Base-by-base conservation (phyloP, 1,140 invertebrate species). In the Bombus affinis region DNA sequence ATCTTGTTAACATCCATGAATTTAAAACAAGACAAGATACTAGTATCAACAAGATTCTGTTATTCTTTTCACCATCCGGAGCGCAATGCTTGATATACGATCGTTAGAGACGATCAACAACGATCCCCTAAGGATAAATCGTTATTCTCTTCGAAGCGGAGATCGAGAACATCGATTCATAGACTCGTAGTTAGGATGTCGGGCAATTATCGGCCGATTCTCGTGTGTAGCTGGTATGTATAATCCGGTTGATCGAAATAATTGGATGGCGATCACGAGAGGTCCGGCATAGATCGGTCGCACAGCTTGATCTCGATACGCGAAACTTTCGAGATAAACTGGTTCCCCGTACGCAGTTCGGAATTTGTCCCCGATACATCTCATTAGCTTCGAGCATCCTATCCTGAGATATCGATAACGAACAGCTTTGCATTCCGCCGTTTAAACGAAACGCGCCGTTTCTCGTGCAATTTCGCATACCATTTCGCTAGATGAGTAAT, bases 351-450 rank as follows among this genome's bases (percentile, higher is more conserved):
- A 86, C 81, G 85, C 83, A 74, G 87, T 89, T 88, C 68, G 91
- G 91, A 92, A 92, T 92, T 91, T 91, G 91, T 92, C 89, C 92
- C 70, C 92, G 89, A 90, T 92, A 92, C 90, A 89, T 92, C 84
- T 92, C 90, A 92, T 92, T 92, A 91, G 80, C 88, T 92, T 42
- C 68, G 77, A 73, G 83, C 82, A 89, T 90, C 85, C 83, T 84
- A 86, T 87, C 86, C 73, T 5, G n/a, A 32, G 65, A n/a, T 74
- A 68, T 57, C 79, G 80, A 72, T 88, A 84, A 85, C 66, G 37
- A 84, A 66, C 28, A 32, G 57, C 39, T 71, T 73, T 80, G 18
- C 76, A 47, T 80, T 47, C 66, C 37, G 0, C 22, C 15, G 28
- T 59, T 59, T n/a, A 22, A 53, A 53, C 42, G 32, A 22, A 42